A percentile compares a stretch with the other conserved stretches of the same genome.
phyloP scores from a whole-genome alignment of 2,888 invertebrate genomes.

The Meta bourneti region DNA sequence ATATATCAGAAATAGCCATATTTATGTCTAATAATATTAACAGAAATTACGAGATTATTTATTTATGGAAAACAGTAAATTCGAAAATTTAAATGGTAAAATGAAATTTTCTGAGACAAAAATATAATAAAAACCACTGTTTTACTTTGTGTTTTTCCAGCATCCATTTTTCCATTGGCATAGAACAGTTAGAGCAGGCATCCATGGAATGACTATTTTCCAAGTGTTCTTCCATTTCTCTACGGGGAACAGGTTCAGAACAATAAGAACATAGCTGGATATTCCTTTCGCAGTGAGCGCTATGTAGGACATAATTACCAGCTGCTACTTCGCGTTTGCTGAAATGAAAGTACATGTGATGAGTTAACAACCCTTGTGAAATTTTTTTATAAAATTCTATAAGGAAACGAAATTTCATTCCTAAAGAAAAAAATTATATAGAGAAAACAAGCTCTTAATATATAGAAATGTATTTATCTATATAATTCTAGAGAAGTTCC shows the following conservation, averaged over 20 bases:
- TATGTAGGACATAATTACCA: slow-evolving; percentile 39
- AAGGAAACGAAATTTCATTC: neutral
- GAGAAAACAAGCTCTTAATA: too few relatives aligned
- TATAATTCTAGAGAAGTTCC: too few relatives aligned
- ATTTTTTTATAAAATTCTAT: neutral
- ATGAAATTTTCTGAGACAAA: neutral
- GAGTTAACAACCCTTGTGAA: too few relatives aligned
- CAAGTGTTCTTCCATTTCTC: slow-evolving; percentile 26
- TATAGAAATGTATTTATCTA: too few relatives aligned
- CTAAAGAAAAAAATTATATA: too few relatives aligned
- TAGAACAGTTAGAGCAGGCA: slow-evolving; percentile 17
- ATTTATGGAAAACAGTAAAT: too few relatives aligned
- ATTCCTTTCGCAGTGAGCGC: slow-evolving; percentile 24
- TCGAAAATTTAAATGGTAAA: too few relatives aligned
- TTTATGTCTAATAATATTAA: too few relatives aligned
- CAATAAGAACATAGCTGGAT: slow-evolving; percentile 27
- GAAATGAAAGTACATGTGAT: neutral
- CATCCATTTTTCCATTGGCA: slow-evolving; percentile 24
- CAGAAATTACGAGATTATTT: too few relatives aligned
- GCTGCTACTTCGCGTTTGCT: slow-evolving; percentile 41
- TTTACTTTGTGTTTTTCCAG: slow-evolving; percentile 44
- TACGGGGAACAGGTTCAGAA: slow-evolving; percentile 31
- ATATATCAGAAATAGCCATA: too few relatives aligned
- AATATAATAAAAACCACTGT: neutral
- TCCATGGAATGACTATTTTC: slow-evolving; percentile 27